Base-by-base conservation (phyloP, 2,797 vertebrate genomes). In the Hybognathus amarus region DNA sequence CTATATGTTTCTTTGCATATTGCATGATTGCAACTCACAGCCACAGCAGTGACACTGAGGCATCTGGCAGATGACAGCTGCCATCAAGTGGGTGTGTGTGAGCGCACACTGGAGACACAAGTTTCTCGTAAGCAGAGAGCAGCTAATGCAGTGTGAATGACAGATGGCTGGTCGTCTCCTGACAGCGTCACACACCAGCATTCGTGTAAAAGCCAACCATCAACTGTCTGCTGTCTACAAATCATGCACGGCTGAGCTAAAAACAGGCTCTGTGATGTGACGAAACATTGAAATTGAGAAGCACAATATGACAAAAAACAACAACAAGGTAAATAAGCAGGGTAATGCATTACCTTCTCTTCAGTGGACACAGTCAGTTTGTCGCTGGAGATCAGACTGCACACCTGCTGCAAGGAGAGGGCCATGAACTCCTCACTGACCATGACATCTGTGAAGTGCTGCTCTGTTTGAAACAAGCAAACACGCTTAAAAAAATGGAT, bases 391-490 rank as follows among this genome's bases (percentile, higher is more conserved):
- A 99, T 97, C 89, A 99, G 96, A 91, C 95, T 95, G 96, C 97
- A 97, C 85, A 98, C 96, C 90, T 99, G 98, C 95, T 97, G 97
- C 92, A 99, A 93, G 87, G 95, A 96, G 83, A 99, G 95, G 82
- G 94, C 94, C 91, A 97, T 94, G 92, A 97, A 99, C 94, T 99
- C 97, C 93, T 99, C 97, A 73, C 97, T 96, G 91, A 97, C 94
- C 94, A 98, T 97, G 92, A 99, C 97, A 70, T 99, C 97, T 8
- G 93, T 93, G 87, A 99, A 99, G 91, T 98, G 97, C 95, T 98
- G 97, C 93, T 99, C 97, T 99, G 95, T 94, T 95, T 81, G 84
- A 86, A 61, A 90, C 85, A 90, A 89, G 38, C 5, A 1, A 77
- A 63, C 56, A 18, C 3, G 7, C 12, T 76, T 36, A 61, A 76